Evolutionary conservation across 2,113 vertebrate genomes (phyloP).

Genomic region (Alosa alosa): DNA sequence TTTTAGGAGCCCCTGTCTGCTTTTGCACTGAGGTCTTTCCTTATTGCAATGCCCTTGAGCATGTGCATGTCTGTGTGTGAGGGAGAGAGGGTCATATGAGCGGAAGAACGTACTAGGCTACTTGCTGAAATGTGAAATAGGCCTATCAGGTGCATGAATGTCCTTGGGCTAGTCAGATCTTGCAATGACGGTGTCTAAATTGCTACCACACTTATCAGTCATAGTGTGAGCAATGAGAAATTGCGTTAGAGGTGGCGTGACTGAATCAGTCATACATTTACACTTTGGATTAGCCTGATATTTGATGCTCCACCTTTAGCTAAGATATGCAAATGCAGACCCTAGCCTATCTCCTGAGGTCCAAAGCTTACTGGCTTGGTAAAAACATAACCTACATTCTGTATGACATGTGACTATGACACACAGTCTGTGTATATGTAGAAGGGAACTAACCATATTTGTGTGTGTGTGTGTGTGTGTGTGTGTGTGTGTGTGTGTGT

Average conservation of each 20-base stretch:
- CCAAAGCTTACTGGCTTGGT: neutral
- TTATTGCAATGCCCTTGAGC: neutral
- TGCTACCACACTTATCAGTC: neutral
- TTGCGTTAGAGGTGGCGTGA: neutral
- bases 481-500: neutral
- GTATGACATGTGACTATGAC: neutral
- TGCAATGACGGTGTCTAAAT: neutral
- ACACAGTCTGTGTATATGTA: neutral
- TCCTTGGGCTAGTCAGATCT: neutral
- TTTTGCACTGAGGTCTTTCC: neutral
- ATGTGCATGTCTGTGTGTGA: neutral
- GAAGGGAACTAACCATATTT: too few relatives aligned
- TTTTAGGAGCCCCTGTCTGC: neutral
- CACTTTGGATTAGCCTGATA: too few relatives aligned
- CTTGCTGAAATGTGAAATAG: neutral
- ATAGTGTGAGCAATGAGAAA: neutral
- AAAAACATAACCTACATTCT: neutral
- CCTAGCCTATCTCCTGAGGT: neutral
- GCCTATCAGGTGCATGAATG: neutral
- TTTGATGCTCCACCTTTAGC: neutral
- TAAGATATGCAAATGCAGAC: neutral
- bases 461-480: neutral
- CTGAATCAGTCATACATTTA: neutral
- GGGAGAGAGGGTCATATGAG: neutral
- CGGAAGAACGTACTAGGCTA: neutral